phyloP scores from a whole-genome alignment of 2,888 invertebrate species.

The Azorinus chamasolen region DNA sequence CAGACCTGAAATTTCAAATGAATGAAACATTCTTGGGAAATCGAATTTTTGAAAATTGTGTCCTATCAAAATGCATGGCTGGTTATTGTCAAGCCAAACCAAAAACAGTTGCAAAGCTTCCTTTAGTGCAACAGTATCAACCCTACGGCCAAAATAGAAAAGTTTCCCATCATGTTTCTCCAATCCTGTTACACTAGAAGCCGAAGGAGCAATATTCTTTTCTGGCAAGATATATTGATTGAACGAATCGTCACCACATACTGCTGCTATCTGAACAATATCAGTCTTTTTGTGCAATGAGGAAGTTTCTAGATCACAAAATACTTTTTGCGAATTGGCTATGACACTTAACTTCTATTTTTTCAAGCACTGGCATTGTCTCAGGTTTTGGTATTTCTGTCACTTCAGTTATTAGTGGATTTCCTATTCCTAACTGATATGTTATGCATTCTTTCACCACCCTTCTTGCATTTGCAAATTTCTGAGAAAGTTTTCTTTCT shows the following conservation, averaged over 20 bases:
- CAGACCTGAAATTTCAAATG: no score
- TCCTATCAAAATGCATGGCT: slow-evolving; percentile 16
- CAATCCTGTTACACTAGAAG: slow-evolving; percentile 23
- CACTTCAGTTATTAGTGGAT: not conserved
- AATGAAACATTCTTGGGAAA: slow-evolving; percentile 30
- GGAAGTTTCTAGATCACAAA: slow-evolving; percentile 28
- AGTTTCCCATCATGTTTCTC: slow-evolving; percentile 6
- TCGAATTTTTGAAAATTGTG: slow-evolving; percentile 30
- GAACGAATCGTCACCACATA: not conserved
- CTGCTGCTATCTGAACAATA: slow-evolving; percentile 21
- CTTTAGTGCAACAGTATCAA: slow-evolving; percentile 4
- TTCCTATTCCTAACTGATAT: slow-evolving; percentile 11
- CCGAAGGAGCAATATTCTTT: slow-evolving; percentile 6
- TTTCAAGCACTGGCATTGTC: not conserved
- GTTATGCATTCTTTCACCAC: slow-evolving; percentile 18
- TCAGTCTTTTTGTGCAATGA: slow-evolving; percentile 13
- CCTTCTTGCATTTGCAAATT: slow-evolving; percentile 9
- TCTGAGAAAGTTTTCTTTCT: slow-evolving; percentile 6
- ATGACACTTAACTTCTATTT: not conserved
- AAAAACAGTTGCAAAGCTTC: slow-evolving; percentile 6
- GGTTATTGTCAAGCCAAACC: slow-evolving; percentile 3
- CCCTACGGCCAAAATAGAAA: slow-evolving; percentile 11
- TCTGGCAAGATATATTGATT: slow-evolving; percentile 14
- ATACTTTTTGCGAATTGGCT: not conserved
- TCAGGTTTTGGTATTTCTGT: not conserved